Evolutionary conservation across 2,113 vertebrate species (phyloP).

Genomic region (Enhydra lutris): DNA sequence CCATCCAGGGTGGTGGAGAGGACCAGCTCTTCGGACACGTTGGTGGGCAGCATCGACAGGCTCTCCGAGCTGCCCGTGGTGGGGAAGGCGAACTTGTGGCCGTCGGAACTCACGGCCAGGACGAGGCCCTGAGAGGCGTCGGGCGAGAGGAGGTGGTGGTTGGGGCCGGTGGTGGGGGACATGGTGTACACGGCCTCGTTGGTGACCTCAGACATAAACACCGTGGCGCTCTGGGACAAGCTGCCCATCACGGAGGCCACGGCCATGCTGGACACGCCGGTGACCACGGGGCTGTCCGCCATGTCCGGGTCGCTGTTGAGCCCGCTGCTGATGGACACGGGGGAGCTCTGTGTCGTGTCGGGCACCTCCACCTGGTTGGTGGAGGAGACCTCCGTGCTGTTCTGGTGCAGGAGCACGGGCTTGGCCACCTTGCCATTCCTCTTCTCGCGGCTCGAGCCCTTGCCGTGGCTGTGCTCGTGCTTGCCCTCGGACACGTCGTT

Average conservation of each 20-base stretch:
- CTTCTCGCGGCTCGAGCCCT: slow-evolving; percentile 92
- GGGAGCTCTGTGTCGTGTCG: slow-evolving; percentile 98
- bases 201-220: slow-evolving; percentile 98
- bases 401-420: slow-evolving; percentile 95
- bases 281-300: slow-evolving; percentile 95
- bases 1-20: slow-evolving; percentile 96
- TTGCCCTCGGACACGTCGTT: slow-evolving; percentile 98
- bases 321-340: slow-evolving; percentile 98
- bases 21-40: slow-evolving; percentile 95
- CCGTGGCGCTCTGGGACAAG: slow-evolving; percentile 93
- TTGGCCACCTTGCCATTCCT: slow-evolving; percentile 97
- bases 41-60: slow-evolving; percentile 92
- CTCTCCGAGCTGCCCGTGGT: slow-evolving; percentile 88
- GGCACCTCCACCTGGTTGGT: slow-evolving; percentile 99
- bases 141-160: slow-evolving; percentile 94
- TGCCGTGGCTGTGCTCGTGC: slow-evolving; percentile 92
- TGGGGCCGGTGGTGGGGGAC: slow-evolving; percentile 94
- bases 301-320: slow-evolving; percentile 97
- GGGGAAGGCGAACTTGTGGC: slow-evolving; percentile 98
- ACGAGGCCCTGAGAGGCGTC: slow-evolving; percentile 94
- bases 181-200: slow-evolving; percentile 96
- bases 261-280: slow-evolving; percentile 93
- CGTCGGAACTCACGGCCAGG: slow-evolving; percentile 92
- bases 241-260: slow-evolving; percentile 97
- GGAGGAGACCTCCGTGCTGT: slow-evolving; percentile 98